A percentile compares a stretch with the other conserved stretches of the same genome.
Evolutionary conservation across 1,140 invertebrate species (phyloP).

Genomic region (Ylistrum balloti): DNA sequence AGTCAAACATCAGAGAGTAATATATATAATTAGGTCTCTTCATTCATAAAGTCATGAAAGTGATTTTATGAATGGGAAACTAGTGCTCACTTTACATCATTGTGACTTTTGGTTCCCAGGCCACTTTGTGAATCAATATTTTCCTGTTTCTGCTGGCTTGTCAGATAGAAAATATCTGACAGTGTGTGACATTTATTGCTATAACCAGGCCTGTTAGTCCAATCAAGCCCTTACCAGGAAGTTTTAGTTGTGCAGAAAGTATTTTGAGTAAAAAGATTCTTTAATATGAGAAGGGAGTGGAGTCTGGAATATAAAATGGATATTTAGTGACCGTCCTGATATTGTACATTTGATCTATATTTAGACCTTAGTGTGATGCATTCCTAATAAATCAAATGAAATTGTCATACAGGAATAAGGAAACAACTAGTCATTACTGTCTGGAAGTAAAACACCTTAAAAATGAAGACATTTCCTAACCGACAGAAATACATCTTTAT

Average conservation of each 20-base stretch:
- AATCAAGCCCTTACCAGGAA: neutral
- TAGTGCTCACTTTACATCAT: neutral
- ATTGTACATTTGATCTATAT: too few species aligned
- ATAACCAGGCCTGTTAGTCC: neutral
- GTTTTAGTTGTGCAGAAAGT: neutral
- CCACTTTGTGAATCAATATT: neutral
- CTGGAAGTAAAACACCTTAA: too few species aligned
- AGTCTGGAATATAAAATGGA: too few species aligned
- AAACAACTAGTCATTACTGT: too few species aligned
- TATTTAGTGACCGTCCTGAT: too few species aligned
- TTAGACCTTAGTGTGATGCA: too few species aligned
- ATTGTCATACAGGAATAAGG: too few species aligned
- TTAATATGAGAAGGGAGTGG: too few species aligned
- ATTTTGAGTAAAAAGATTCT: neutral
- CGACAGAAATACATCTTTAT: too few species aligned
- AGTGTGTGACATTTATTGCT: constrained; percentile 2
- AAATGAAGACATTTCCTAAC: too few species aligned
- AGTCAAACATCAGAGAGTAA: neutral
- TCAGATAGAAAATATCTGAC: neutral
- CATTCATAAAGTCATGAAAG: constrained; percentile 3
- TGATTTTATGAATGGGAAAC: constrained; percentile 1
- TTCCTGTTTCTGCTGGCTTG: neutral
- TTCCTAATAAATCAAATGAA: too few species aligned
- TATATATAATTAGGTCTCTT: neutral
- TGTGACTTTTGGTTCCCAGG: neutral